Conservation (phyloP, 2,113 vertebrate genomes). For the Phylloscopus whistleri region DNA sequence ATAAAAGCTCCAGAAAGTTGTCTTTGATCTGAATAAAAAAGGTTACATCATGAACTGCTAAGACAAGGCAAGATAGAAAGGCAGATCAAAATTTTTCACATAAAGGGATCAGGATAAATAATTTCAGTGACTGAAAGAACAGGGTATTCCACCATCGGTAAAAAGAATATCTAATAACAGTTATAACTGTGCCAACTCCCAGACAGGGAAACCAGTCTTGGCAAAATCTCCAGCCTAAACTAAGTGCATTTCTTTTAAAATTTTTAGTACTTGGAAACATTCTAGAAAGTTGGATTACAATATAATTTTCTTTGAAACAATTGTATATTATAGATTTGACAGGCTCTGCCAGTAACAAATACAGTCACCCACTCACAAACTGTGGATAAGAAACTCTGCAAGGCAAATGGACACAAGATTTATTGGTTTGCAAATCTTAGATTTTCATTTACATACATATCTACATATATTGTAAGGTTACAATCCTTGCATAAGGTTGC, state of each 20-base stretch:
- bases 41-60: background rate
- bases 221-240: background rate
- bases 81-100: constrained; percentile 3
- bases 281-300: constrained; percentile 25
- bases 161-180: background rate
- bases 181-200: background rate
- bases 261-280: background rate
- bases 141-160: background rate
- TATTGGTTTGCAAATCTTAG: constrained; percentile 21
- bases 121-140: background rate
- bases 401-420: constrained; percentile 49
- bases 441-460: constrained; percentile 12
- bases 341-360: constrained; percentile 51
- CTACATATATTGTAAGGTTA: background rate
- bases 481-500: background rate
- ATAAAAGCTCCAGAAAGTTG: background rate
- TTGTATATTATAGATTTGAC: constrained; percentile 13
- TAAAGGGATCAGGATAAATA: background rate
- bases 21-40: constrained; percentile 5
- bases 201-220: background rate
- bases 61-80: background rate
- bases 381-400: constrained; percentile 41
- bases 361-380: constrained; percentile 59
- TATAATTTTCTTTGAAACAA: constrained; percentile 35
- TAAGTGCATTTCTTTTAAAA: background rate